Evolutionary conservation across 2,113 vertebrate genomes (phyloP).

Genomic region (Onychostoma macrolepis): DNA sequence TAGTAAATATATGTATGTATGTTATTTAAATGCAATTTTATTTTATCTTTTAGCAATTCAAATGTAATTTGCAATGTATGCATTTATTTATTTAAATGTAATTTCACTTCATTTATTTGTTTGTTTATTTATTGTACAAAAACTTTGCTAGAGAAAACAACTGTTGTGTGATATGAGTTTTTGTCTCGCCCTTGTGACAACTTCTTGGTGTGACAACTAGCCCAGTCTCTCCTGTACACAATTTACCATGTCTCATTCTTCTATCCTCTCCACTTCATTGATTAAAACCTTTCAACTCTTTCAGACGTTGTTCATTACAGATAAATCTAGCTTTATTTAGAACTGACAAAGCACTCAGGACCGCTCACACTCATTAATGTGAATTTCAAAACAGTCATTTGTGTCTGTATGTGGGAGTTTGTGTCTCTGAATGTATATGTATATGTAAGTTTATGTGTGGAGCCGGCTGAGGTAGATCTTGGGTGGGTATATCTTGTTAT

Average conservation of each 20-base stretch:
- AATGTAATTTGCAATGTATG: no score
- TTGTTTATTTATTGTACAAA: not conserved
- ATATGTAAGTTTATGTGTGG: not conserved
- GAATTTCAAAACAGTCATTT: not conserved
- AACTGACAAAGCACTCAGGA: not conserved
- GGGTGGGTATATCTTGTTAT: slow-evolving; percentile 46
- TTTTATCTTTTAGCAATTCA: no score
- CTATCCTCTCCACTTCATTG: not conserved
- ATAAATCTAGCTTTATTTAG: not conserved
- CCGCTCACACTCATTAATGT: not conserved
- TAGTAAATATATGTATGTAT: no score
- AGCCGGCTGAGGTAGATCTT: slow-evolving; percentile 24
- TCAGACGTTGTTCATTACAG: not conserved
- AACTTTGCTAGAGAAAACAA: not conserved
- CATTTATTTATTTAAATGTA: not conserved
- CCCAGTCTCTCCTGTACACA: not conserved
- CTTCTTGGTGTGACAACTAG: not conserved
- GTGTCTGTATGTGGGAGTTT: slow-evolving; percentile 18
- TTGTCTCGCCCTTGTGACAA: not conserved
- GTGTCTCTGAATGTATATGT: slow-evolving; percentile 30
- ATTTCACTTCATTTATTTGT: not conserved
- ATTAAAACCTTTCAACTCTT: not conserved
- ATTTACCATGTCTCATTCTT: not conserved
- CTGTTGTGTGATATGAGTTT: not conserved
- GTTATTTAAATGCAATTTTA: no score